Conservation (phyloP, 2,797 vertebrate genomes). For the Triplophysa yarkandensis region DNA sequence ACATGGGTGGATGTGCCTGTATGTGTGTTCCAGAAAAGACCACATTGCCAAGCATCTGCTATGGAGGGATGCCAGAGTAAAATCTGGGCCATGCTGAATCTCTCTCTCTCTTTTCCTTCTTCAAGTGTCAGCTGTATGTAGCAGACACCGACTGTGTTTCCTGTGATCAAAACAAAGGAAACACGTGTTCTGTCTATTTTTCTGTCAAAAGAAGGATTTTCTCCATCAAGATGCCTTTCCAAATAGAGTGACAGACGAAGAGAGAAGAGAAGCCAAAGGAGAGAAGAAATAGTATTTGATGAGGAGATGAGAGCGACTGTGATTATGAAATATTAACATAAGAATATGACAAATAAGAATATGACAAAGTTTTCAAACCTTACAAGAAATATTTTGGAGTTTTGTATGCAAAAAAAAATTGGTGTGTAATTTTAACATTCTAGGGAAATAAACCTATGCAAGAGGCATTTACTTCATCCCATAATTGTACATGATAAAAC, state of each 20-base stretch:
- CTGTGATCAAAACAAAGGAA: slow-evolving; percentile 44
- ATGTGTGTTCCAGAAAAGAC: slow-evolving; percentile 27
- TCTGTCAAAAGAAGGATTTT: slow-evolving; percentile 27
- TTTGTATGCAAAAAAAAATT: too few relatives aligned
- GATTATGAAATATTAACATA: too few relatives aligned
- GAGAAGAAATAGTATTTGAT: neutral
- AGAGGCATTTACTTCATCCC: too few relatives aligned
- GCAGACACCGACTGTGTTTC: slow-evolving; percentile 33
- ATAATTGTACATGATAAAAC: too few relatives aligned
- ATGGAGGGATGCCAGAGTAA: slow-evolving; percentile 33
- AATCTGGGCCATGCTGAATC: slow-evolving; percentile 42
- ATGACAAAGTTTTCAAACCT: too few relatives aligned
- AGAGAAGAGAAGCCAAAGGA: neutral
- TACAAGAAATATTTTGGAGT: too few relatives aligned
- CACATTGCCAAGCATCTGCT: slow-evolving; percentile 42
- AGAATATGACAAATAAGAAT: too few relatives aligned
- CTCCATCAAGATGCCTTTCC: slow-evolving; percentile 39
- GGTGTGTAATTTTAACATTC: too few relatives aligned
- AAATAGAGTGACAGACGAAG: slow-evolving; percentile 23
- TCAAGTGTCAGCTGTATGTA: slow-evolving; percentile 42
- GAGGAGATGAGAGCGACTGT: too few relatives aligned
- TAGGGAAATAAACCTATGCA: too few relatives aligned
- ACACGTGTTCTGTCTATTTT: slow-evolving; percentile 41
- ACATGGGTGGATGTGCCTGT: neutral
- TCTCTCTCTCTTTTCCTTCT: slow-evolving; percentile 13